These are phyloP conservation scores for Eupithecia pulchellata DNA, from an alignment of 2,888 invertebrate genomes.

Conservation along the genomic window DNA sequence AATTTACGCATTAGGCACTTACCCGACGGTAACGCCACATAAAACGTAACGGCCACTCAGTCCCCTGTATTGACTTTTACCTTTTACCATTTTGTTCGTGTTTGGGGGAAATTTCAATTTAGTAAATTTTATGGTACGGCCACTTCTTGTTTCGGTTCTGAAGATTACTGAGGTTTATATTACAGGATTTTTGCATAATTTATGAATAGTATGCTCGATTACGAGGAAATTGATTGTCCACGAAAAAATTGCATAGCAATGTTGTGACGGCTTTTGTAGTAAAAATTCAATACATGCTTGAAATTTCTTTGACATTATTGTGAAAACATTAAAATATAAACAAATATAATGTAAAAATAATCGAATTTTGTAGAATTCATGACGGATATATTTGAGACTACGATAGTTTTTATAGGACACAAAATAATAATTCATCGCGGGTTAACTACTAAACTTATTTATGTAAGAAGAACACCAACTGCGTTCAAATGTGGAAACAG, in stretches of 20 bases:
- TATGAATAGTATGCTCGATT: not conserved
- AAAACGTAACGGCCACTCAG: conserved; percentile 83
- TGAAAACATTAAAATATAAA: too few species aligned
- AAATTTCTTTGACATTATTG: too few species aligned
- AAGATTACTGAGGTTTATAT: conserved; percentile 1
- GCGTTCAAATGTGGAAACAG: too few species aligned
- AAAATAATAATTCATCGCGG: too few species aligned
- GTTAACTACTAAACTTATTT: too few species aligned
- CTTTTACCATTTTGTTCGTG: conserved; percentile 33
- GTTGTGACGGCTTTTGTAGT: not conserved
- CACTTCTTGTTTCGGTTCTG: conserved; percentile 31
- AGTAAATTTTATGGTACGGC: conserved; percentile 35
- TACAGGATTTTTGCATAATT: not conserved
- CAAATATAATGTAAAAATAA: too few species aligned
- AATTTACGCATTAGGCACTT: conserved; percentile 80
- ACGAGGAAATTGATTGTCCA: not conserved
- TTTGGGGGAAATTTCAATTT: conserved; percentile 41
- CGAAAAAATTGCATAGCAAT: not conserved
- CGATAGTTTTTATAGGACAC: too few species aligned
- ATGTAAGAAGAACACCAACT: too few species aligned
- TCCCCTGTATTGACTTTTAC: conserved; percentile 74
- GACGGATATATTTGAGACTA: too few species aligned
- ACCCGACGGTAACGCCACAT: conserved; percentile 72
- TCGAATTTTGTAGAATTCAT: too few species aligned
- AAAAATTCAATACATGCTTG: not conserved